Conservation (phyloP, 2,888 invertebrate species). For the Ditula angustiorana region DNA sequence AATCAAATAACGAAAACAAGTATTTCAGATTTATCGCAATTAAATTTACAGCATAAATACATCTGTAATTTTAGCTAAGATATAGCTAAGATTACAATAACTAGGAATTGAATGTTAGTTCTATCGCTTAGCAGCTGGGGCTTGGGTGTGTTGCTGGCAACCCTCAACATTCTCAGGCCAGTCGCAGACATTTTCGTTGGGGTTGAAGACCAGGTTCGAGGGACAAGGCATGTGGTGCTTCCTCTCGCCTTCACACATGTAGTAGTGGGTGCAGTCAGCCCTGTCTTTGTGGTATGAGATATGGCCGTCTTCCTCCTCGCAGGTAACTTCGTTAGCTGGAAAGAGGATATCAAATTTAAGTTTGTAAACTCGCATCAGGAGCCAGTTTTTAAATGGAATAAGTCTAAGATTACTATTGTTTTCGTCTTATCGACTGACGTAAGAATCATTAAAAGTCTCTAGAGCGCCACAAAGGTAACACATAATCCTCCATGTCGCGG, state of each 20-base stretch:
- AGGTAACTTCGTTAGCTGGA: slow-evolving; percentile 94
- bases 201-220: slow-evolving; percentile 95
- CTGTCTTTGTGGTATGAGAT: slow-evolving; percentile 97
- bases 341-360: slow-evolving; percentile 34
- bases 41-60: slow-evolving; percentile 23
- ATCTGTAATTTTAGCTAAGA: slow-evolving; percentile 18
- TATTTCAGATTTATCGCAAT: slow-evolving; percentile 1
- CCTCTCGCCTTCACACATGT: slow-evolving; percentile 98
- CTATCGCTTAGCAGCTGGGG: slow-evolving; percentile 78
- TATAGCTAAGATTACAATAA: slow-evolving; percentile 45
- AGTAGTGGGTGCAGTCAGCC: slow-evolving; percentile 96
- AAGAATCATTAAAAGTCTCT: too few relatives aligned
- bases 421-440: too few relatives aligned
- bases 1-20: not conserved
- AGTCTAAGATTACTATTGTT: too few relatives aligned
- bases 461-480: too few relatives aligned
- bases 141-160: slow-evolving; percentile 86
- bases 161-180: slow-evolving; percentile 98
- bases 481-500: too few relatives aligned
- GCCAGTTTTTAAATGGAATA: slow-evolving; percentile 10
- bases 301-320: slow-evolving; percentile 97
- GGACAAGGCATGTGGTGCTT: slow-evolving; percentile 99
- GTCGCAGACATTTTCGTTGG: slow-evolving; percentile 97
- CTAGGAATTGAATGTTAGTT: slow-evolving; percentile 41
- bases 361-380: not conserved